Percentiles rank a stretch among this genome's conserved stretches.
Conservation (phyloP, 2,797 vertebrate species). For the Cossypha niveicapilla region DNA sequence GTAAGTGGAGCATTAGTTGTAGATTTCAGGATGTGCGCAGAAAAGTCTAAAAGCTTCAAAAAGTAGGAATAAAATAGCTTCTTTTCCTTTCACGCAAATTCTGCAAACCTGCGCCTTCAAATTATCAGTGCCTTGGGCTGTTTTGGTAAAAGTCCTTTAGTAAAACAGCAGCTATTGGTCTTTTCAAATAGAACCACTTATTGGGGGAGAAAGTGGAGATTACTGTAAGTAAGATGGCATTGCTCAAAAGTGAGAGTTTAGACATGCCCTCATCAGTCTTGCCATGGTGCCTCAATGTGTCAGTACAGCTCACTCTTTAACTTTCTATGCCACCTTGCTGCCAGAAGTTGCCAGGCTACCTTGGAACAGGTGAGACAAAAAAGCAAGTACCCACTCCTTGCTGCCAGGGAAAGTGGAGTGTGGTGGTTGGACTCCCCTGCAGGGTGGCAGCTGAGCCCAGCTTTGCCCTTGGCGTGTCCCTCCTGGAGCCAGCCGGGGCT, state of each 20-base stretch:
- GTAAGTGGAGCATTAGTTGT: neutral
- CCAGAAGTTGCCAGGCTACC: neutral
- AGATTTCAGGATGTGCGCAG: neutral
- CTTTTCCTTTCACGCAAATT: neutral
- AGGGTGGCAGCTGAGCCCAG: neutral
- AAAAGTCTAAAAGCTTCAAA: neutral
- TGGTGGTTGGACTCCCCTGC: neutral
- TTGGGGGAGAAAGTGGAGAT: neutral
- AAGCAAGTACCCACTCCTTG: neutral
- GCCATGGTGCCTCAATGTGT: neutral
- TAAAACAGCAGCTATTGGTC: neutral
- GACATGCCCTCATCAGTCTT: neutral
- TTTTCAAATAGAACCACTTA: neutral
- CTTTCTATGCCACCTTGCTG: neutral
- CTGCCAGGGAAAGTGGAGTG: neutral
- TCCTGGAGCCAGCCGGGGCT: rapidly evolving
- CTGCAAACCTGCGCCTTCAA: neutral
- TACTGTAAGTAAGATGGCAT: neutral
- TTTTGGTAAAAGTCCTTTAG: neutral
- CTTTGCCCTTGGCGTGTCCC: neutral
- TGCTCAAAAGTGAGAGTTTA: neutral
- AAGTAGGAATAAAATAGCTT: neutral
- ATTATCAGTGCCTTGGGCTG: neutral
- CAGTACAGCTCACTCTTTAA: neutral
- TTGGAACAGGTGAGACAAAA: neutral